Evolutionary conservation across 2,888 invertebrate genomes (phyloP), one percentile per base, ranked within the genome.

Genomic region (Xestia ashworthii): DNA sequence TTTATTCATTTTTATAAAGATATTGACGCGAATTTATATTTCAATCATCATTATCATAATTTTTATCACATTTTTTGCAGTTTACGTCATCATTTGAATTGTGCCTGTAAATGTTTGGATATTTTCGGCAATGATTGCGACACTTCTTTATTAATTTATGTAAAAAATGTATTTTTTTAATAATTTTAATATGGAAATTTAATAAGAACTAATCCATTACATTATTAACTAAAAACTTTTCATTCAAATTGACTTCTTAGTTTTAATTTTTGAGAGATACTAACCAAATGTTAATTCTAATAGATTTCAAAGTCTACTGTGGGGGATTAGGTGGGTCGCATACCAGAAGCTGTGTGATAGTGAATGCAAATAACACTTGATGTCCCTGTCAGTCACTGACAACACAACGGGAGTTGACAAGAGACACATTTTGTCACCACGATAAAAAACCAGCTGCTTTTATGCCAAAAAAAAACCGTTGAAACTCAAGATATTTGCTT

Each of bases 271-370:
- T 0, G 16, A 14, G 5, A 2, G 44, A 41, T 0, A 38, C 2
- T 76, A 50, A 50, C 64, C 48, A 67, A 55, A 62, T 60, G 69
- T 12, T 71, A 60, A 81, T 88, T 95, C 94, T 94, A 91, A 81
- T 90, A 93, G 93, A 93, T 88, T 82, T 82, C 71, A 72, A 83
- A 89, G 89, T 93, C 95, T 96, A 89, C 93, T 1, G 78, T 65
- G 38, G 83, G 84, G 91, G 94, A 95, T 95, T 95, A 95, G 89
- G 89, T 87, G 87, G 89, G 93, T 92, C 90, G 93, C 95, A 95
- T 95, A 94, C 95, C 96, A 92, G 95, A 89, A 95, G 95, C 92
- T 77, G 79, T 83, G 87, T 90, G 96, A 96, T 96, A 96, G 92
- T 88, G 90, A 90, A 91, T 90, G 91, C 94, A 96, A 96, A 96